These are phyloP conservation scores for Crocallis elinguaria DNA, from an alignment of 2,888 invertebrate genomes.

Conservation along the genomic window DNA sequence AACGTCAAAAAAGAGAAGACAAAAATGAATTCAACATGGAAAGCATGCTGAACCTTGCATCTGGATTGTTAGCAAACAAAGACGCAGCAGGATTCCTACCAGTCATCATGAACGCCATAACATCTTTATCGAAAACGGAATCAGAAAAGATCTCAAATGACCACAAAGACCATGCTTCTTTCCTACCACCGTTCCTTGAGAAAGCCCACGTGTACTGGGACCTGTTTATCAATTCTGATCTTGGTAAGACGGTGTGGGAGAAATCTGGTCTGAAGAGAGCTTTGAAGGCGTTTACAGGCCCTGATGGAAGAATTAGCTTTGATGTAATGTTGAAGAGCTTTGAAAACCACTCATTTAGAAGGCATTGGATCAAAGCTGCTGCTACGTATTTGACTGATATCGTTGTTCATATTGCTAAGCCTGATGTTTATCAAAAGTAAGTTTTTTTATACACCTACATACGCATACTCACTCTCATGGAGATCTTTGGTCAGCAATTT, in stretches of 20 bases:
- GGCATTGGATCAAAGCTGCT: slow-evolving; percentile 91
- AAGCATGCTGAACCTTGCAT: slow-evolving; percentile 82
- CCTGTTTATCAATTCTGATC: slow-evolving; percentile 90
- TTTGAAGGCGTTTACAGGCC: slow-evolving; percentile 88
- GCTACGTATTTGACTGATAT: slow-evolving; percentile 90
- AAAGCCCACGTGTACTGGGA: slow-evolving; percentile 91
- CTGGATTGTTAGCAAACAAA: slow-evolving; percentile 79
- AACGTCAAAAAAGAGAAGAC: slow-evolving; percentile 58
- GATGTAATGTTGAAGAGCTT: slow-evolving; percentile 90
- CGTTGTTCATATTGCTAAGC: slow-evolving; percentile 90
- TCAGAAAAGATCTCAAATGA: slow-evolving; percentile 84
- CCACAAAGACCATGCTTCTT: slow-evolving; percentile 89
- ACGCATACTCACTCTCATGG: neutral
- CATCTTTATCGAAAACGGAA: slow-evolving; percentile 86
- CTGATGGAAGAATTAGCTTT: slow-evolving; percentile 89
- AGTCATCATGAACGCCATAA: slow-evolving; percentile 87
- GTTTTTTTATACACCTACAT: too few relatives aligned
- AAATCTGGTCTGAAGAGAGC: slow-evolving; percentile 89
- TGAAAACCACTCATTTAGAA: slow-evolving; percentile 91
- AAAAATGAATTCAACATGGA: slow-evolving; percentile 80
- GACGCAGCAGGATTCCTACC: slow-evolving; percentile 84
- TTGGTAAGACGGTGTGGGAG: slow-evolving; percentile 89
- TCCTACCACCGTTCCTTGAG: slow-evolving; percentile 87
- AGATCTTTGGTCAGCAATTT: neutral
- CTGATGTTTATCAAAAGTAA: slow-evolving; percentile 90